phyloP scores from a whole-genome alignment of 2,888 invertebrate species.

The Rugalucina vietnamica region DNA sequence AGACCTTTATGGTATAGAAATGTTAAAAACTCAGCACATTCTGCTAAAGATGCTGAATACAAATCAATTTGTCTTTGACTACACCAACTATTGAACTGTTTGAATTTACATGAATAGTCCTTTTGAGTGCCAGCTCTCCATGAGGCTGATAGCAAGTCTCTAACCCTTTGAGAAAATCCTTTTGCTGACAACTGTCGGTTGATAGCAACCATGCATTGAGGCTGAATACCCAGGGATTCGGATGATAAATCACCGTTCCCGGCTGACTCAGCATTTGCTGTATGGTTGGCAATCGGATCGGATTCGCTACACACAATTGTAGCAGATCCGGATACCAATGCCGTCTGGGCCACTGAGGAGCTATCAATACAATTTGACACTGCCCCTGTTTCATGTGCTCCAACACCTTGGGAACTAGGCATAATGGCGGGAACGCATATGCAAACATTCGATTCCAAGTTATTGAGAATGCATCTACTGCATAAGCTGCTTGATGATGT shows the following conservation, averaged over 20 bases:
- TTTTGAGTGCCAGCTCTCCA: conserved; percentile 18
- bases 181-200: conserved; percentile 7
- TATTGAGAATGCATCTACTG: conserved; percentile 52
- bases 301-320: background rate
- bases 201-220: conserved; percentile 39
- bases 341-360: conserved; percentile 34
- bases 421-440: conserved; percentile 52
- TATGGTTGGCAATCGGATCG: background rate
- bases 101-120: conserved; percentile 27
- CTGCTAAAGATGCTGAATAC: conserved; percentile 1
- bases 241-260: conserved; percentile 1
- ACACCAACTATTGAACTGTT: conserved; percentile 26
- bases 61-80: conserved; percentile 29
- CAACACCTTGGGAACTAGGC: conserved; percentile 44
- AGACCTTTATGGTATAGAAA: conserved; percentile 6
- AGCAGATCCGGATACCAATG: conserved; percentile 35
- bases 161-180: conserved; percentile 22
- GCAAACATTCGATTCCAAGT: conserved; percentile 47
- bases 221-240: conserved; percentile 22
- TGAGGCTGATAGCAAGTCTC: conserved; percentile 10
- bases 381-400: conserved; percentile 5
- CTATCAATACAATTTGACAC: conserved; percentile 34
- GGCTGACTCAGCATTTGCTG: background rate
- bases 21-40: conserved; percentile 20
- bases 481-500: conserved; percentile 23